Percentiles rank a stretch among this genome's conserved stretches.
Evolutionary conservation across 1,140 invertebrate genomes (phyloP).

Genomic region (Cecropterus lyciades): DNA sequence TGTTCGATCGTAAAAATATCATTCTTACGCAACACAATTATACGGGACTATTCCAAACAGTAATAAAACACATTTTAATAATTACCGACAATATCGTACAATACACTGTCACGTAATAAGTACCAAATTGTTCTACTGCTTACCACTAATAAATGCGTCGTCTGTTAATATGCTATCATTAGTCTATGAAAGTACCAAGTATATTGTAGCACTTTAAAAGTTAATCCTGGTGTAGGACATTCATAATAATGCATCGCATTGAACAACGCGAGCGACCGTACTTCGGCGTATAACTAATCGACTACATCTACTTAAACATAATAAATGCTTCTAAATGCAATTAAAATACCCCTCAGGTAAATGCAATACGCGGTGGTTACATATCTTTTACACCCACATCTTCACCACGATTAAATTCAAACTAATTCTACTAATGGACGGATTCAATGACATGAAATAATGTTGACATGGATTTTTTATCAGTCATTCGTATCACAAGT

Average conservation of each 20-base stretch:
- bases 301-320: slow-evolving; percentile 64
- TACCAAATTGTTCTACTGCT: slow-evolving; percentile 38
- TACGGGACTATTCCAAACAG: slow-evolving; percentile 75
- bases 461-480: slow-evolving; percentile 46
- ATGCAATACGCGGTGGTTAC: slow-evolving; percentile 76
- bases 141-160: slow-evolving; percentile 65
- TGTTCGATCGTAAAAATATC: slow-evolving; percentile 31
- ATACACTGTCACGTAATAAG: slow-evolving; percentile 3
- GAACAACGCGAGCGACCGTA: slow-evolving; percentile 16
- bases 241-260: slow-evolving; percentile 17
- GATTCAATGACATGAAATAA: slow-evolving; percentile 53
- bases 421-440: slow-evolving; percentile 55
- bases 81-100: slow-evolving; percentile 10
- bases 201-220: slow-evolving; percentile 38
- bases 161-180: slow-evolving; percentile 44
- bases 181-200: slow-evolving; percentile 36
- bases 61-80: slow-evolving; percentile 34
- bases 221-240: slow-evolving; percentile 23
- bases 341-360: slow-evolving; percentile 65
- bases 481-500: slow-evolving; percentile 76
- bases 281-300: slow-evolving; percentile 49
- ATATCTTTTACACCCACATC: slow-evolving; percentile 52
- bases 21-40: slow-evolving; percentile 47
- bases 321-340: slow-evolving; percentile 81
- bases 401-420: slow-evolving; percentile 52